Percentiles rank a stretch among this genome's conserved stretches.
Conservation (phyloP, 2,797 vertebrate species). For the Nannoperca australis region DNA sequence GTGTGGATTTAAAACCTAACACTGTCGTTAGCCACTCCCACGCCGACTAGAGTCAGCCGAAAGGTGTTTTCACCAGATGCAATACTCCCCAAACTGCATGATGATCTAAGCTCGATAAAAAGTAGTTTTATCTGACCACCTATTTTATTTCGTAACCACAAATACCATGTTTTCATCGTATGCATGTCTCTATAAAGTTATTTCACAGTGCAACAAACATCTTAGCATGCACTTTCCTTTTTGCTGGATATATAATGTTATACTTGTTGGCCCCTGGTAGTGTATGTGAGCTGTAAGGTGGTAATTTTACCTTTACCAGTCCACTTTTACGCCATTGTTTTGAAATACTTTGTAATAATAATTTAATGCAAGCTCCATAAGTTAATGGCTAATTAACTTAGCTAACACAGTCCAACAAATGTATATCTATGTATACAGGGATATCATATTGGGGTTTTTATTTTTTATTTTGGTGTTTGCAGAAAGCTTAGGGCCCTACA, state of each 20-base stretch:
- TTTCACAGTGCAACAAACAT: not conserved
- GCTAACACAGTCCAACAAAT: too few species aligned
- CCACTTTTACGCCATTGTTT: too few species aligned
- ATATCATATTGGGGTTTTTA: too few species aligned
- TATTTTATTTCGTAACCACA: not conserved
- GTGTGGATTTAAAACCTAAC: slow-evolving; percentile 80
- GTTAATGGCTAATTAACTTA: too few species aligned
- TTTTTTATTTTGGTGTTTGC: too few species aligned
- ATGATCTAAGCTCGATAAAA: not conserved
- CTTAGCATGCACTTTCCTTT: not conserved
- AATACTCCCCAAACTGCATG: not conserved
- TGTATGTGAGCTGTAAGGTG: too few species aligned
- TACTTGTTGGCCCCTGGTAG: too few species aligned
- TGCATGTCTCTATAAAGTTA: not conserved
- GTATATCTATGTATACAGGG: too few species aligned
- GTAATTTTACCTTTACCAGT: too few species aligned
- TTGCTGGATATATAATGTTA: not conserved
- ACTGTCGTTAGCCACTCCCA: slow-evolving; percentile 69
- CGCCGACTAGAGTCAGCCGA: slow-evolving; percentile 25
- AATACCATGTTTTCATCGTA: not conserved
- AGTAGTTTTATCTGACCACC: not conserved
- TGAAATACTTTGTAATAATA: too few species aligned
- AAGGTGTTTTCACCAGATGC: slow-evolving; percentile 15
- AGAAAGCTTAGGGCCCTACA: too few species aligned
- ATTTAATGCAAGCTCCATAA: too few species aligned